Evolutionary conservation across 1,140 invertebrate genomes (phyloP).

Genomic region (Latrodectus geometricus): DNA sequence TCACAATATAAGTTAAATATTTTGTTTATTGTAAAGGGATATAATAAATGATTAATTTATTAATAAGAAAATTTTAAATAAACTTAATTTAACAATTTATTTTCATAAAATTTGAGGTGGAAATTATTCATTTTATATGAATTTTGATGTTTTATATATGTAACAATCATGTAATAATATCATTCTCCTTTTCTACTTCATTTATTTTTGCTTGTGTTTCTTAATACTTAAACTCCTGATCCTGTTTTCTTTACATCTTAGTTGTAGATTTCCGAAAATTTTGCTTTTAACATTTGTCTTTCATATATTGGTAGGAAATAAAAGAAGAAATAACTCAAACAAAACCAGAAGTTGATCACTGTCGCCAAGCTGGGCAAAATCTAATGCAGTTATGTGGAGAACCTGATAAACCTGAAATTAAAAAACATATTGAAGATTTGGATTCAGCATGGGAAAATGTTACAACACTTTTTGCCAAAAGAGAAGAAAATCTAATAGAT

Average conservation of each 20-base stretch:
- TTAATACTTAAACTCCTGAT: too few relatives aligned
- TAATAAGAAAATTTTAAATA: too few relatives aligned
- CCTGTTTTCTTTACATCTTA: too few relatives aligned
- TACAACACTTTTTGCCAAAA: constrained; percentile 89
- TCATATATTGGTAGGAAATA: constrained; percentile 77
- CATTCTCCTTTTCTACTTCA: not conserved
- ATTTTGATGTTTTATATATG: not conserved
- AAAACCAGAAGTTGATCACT: constrained; percentile 94
- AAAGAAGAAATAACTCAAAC: constrained; percentile 91
- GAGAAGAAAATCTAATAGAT: constrained; percentile 94
- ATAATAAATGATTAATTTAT: too few relatives aligned
- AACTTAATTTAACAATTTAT: too few relatives aligned
- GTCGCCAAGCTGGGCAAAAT: constrained; percentile 88
- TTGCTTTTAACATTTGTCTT: not conserved
- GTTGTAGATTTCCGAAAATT: too few relatives aligned
- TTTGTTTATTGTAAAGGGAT: too few relatives aligned
- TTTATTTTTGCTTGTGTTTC: too few relatives aligned
- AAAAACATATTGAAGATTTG: constrained; percentile 96
- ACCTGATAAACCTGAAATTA: constrained; percentile 95
- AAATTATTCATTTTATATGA: not conserved
- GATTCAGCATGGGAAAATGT: constrained; percentile 94
- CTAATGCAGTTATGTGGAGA: constrained; percentile 94
- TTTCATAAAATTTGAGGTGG: not conserved
- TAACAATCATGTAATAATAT: not conserved
- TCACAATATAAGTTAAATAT: too few relatives aligned